These are phyloP conservation scores for Todiramphus saurophagus DNA, from an alignment of 2,113 vertebrate species.

Conservation along the genomic window DNA sequence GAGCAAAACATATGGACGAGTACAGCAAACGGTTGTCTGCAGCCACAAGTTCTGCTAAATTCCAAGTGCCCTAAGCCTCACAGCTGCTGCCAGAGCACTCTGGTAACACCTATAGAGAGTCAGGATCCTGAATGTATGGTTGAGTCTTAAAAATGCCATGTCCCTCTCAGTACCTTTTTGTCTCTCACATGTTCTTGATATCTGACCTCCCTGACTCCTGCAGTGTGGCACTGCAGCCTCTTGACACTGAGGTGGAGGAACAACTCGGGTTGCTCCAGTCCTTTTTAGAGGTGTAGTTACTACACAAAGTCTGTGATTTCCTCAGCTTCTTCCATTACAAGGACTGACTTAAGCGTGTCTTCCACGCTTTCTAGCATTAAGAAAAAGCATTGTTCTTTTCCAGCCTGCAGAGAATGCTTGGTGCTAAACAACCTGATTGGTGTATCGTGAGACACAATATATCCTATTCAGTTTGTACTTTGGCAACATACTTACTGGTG, in stretches of 20 bases:
- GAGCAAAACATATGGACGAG: not conserved
- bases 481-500: not conserved
- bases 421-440: not conserved
- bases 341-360: not conserved
- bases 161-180: not conserved
- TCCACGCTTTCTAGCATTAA: not conserved
- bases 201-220: not conserved
- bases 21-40: not conserved
- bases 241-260: not conserved
- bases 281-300: not conserved
- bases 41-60: not conserved
- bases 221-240: rapidly evolving
- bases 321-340: not conserved
- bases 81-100: not conserved
- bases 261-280: not conserved
- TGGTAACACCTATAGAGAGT: not conserved
- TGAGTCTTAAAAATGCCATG: rapidly evolving
- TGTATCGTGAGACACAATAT: not conserved
- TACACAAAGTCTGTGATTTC: not conserved
- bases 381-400: slow-evolving; percentile 3
- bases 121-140: not conserved
- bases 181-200: not conserved
- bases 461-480: slow-evolving; percentile 6
- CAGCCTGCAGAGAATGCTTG: not conserved
- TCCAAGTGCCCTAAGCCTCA: not conserved